Evolutionary conservation across 2,797 vertebrate species (phyloP).

Genomic region (Simalia tracyae): DNA sequence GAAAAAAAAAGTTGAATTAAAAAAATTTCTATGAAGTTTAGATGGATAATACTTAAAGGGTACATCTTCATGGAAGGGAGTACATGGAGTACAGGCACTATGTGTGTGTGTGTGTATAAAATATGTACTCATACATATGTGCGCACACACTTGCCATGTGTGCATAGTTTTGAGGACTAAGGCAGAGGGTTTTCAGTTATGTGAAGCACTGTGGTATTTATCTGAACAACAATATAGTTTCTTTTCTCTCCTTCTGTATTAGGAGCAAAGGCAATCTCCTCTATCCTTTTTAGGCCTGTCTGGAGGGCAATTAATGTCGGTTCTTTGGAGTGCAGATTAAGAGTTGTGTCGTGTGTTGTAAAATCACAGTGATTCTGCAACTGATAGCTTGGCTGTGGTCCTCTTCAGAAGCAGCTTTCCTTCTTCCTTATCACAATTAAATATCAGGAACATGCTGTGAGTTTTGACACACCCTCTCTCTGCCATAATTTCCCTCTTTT

Average conservation of each 20-base stretch:
- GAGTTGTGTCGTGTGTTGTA: not conserved
- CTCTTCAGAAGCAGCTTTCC: not conserved
- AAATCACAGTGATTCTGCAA: not conserved
- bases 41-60: not conserved
- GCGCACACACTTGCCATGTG: not conserved
- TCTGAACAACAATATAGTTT: not conserved
- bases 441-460: not conserved
- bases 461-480: not conserved
- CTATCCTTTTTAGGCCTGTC: not conserved
- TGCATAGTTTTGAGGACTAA: not conserved
- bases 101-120: not conserved
- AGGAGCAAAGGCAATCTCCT: not conserved
- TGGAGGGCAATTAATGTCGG: not conserved
- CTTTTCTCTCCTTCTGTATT: not conserved
- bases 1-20: not conserved
- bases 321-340: not conserved
- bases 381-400: not conserved
- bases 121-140: not conserved
- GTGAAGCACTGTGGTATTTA: not conserved
- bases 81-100: not conserved
- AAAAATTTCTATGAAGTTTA: not conserved
- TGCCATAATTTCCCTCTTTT: not conserved
- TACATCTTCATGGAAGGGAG: not conserved
- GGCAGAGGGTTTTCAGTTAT: not conserved
- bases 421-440: not conserved